Evolutionary conservation across 2,888 invertebrate species (phyloP).

Genomic region (Camponotus fellah): DNA sequence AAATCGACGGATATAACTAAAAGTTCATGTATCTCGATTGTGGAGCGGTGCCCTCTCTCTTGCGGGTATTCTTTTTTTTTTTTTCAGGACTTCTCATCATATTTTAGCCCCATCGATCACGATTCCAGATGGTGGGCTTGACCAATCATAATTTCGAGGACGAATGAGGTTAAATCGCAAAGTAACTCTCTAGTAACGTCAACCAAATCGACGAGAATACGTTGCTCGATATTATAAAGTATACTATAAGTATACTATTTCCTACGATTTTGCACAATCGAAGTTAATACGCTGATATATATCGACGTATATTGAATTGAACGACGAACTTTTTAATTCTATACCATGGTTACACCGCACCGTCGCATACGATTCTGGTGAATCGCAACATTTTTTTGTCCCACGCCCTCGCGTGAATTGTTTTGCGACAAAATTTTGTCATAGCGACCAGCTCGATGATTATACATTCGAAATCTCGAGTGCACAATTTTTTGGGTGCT

Average conservation of each 20-base stretch:
- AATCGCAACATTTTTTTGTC: constrained; percentile 38
- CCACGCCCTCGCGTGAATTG: constrained; percentile 32
- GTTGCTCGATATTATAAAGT: constrained; percentile 48
- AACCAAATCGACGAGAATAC: constrained; percentile 50
- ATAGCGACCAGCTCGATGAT: constrained; percentile 61
- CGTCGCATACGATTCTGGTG: constrained; percentile 9
- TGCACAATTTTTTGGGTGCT: constrained; percentile 68
- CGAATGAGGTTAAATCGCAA: constrained; percentile 62
- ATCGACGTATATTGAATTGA: constrained; percentile 52
- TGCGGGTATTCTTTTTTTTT: neutral
- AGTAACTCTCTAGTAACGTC: constrained; percentile 32
- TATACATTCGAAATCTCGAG: constrained; percentile 27
- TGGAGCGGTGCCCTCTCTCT: neutral
- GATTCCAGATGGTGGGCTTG: constrained; percentile 58
- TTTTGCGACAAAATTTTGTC: constrained; percentile 73
- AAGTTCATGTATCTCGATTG: constrained; percentile 21
- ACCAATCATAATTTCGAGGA: constrained; percentile 53
- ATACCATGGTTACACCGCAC: constrained; percentile 71
- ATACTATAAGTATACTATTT: constrained; percentile 51
- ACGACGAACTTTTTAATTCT: constrained; percentile 72
- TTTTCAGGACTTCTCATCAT: neutral
- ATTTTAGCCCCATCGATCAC: constrained; percentile 9
- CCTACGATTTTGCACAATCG: constrained; percentile 73
- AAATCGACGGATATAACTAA: constrained; percentile 32
- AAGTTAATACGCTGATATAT: constrained; percentile 64